phyloP scores from a whole-genome alignment of 2,797 vertebrate genomes.

The Bovichtus variegatus region DNA sequence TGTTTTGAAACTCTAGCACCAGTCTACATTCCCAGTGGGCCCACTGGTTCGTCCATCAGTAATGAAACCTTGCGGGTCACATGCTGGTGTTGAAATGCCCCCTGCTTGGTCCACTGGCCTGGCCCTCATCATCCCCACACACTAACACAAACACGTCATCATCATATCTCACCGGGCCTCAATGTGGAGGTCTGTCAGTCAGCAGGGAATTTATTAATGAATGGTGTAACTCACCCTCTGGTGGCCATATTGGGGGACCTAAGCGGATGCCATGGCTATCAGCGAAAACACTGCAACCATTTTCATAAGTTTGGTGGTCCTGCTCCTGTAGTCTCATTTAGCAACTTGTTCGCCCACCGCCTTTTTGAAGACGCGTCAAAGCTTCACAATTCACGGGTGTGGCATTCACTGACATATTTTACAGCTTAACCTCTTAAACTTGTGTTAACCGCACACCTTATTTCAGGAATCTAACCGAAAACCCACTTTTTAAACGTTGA shows the following conservation, averaged over 20 bases:
- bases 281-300: background rate
- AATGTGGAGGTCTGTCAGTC: slow-evolving; percentile 38
- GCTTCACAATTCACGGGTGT: too few relatives aligned
- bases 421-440: too few relatives aligned
- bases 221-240: background rate
- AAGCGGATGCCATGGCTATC: background rate
- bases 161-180: slow-evolving; percentile 5
- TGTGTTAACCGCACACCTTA: too few relatives aligned
- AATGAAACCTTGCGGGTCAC: slow-evolving; percentile 60
- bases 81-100: slow-evolving; percentile 70
- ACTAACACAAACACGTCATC: slow-evolving; percentile 27
- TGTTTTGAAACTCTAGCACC: slow-evolving; percentile 76
- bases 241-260: background rate
- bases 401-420: too few relatives aligned
- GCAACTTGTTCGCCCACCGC: too few relatives aligned
- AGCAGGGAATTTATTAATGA: slow-evolving; percentile 9
- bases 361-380: too few relatives aligned
- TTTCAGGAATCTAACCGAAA: too few relatives aligned
- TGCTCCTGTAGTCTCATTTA: too few relatives aligned
- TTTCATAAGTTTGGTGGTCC: too few relatives aligned
- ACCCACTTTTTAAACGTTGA: too few relatives aligned
- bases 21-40: slow-evolving; percentile 38
- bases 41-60: slow-evolving; percentile 56
- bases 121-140: slow-evolving; percentile 27
- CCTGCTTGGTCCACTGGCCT: slow-evolving; percentile 25